Evolutionary conservation across 30 jellyfish, hydroid and myxozoan species (phyloP).

Genomic region (Hydractinia echinata): DNA sequence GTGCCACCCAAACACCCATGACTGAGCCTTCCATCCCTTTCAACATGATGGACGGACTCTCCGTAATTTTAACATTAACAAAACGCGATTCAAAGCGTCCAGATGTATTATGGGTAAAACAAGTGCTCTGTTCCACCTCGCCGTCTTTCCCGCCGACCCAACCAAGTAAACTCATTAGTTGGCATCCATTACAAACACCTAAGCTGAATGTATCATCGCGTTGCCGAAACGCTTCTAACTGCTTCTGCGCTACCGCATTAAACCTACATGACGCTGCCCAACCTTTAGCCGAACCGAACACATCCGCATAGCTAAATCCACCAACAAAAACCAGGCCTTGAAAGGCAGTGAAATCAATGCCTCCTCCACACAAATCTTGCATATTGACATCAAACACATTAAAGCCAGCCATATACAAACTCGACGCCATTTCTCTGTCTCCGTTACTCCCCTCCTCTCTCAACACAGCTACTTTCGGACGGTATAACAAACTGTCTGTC

Average conservation of each 20-base stretch:
- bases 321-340: conserved; percentile 84
- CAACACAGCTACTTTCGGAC: conserved; percentile 69
- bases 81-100: conserved; percentile 84
- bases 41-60: conserved; percentile 67
- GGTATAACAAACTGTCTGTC: not conserved
- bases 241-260: conserved; percentile 47
- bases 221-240: conserved; percentile 59
- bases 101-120: conserved; percentile 67
- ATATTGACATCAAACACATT: conserved; percentile 81
- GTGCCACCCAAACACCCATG: conserved; percentile 84
- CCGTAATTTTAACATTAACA: conserved; percentile 52
- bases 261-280: conserved; percentile 78
- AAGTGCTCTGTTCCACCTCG: conserved; percentile 38
- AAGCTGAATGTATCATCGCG: conserved; percentile 78
- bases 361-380: conserved; percentile 63
- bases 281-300: conserved; percentile 89
- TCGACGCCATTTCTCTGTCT: conserved; percentile 82
- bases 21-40: conserved; percentile 70
- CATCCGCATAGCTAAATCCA: conserved; percentile 92
- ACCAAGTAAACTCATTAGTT: conserved; percentile 73
- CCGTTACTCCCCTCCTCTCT: conserved; percentile 95
- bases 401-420: conserved; percentile 68
- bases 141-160: conserved; percentile 63
- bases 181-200: conserved; percentile 96
- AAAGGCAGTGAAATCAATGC: conserved; percentile 33